Evolutionary conservation across 2,113 vertebrate species (phyloP), one percentile per base, ranked within the genome.

Genomic region (Electrona antarctica): DNA sequence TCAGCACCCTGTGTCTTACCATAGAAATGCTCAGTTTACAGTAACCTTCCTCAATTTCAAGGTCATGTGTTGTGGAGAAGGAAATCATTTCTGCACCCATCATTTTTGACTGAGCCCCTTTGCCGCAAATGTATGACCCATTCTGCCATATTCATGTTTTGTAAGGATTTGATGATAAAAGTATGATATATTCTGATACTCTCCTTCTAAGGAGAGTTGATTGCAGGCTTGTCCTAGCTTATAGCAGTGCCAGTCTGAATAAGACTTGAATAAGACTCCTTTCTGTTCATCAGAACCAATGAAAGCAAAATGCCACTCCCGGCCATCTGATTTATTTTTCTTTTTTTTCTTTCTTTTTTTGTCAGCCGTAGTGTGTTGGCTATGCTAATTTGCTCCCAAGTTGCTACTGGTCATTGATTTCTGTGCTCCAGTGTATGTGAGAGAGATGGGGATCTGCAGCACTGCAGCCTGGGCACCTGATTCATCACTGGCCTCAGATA

Each of bases 361-460:
- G 7, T 41, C 66, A 50, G 76, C 67, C 47, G 61, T 49, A 46
- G 69, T 54, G 60, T 55, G 59, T 76, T 48, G 64, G 13, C 15
- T 33, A 60, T 76, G 84, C 64, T 84, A 81, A 82, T 88, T 85
- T 82, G 69, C 79, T 85, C 80, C 79, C 81, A 76, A 77, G 76
- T 85, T 83, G 73, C 80, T 73, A 72, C 73, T 60, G 66, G 72
- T 61, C 82, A 90, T 90, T 87, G 85, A 89, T 91, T 82, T 82
- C 66, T 78, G 79, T 60, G 74, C 79, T 74, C 76, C 63, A 63
- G 67, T 71, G 59, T 71, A 57, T 74, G 75, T 60, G 74, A 41
- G 58, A 68, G 80, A 72, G 66, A 54, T 29, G 48, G 68, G 64
- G 67, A 72, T 70, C 82, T 62, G 33, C 67, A 73, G 72, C 74